Conservation (phyloP, 1,140 invertebrate genomes). For the Eubasilissa regina region DNA sequence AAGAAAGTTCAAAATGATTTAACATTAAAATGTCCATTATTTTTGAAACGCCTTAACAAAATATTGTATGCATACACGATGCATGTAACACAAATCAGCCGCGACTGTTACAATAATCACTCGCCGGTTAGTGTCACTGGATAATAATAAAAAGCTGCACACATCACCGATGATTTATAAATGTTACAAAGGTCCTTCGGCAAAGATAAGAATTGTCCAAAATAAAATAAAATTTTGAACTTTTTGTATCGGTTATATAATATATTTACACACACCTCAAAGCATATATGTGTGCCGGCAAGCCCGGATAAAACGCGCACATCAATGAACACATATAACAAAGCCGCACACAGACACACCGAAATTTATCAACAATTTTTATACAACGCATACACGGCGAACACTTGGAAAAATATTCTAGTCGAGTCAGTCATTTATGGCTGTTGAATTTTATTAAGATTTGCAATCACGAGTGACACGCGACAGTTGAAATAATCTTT, state of each 20-base stretch:
- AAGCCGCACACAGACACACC: constrained; percentile 8
- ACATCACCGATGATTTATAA: background rate
- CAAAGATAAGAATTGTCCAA: background rate
- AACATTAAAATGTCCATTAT: no score
- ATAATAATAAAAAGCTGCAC: background rate
- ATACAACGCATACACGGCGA: background rate
- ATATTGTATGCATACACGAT: no score
- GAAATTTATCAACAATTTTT: constrained; percentile 26
- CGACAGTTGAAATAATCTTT: background rate
- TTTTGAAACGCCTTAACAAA: no score
- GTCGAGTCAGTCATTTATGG: no score
- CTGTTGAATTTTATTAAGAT: background rate
- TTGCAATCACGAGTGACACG: background rate
- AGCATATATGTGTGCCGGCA: background rate
- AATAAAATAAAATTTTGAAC: background rate
- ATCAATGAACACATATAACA: constrained; percentile 16
- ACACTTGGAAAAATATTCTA: no score
- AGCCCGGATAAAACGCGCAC: background rate
- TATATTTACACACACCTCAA: background rate
- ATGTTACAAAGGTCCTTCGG: background rate
- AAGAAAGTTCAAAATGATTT: no score
- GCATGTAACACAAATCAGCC: no score
- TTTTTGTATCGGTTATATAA: background rate
- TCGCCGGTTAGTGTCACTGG: no score
- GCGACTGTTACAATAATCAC: background rate